These are phyloP conservation scores for Drosophila sproati DNA, from an alignment of 1,140 invertebrate genomes.

Conservation along the genomic window DNA sequence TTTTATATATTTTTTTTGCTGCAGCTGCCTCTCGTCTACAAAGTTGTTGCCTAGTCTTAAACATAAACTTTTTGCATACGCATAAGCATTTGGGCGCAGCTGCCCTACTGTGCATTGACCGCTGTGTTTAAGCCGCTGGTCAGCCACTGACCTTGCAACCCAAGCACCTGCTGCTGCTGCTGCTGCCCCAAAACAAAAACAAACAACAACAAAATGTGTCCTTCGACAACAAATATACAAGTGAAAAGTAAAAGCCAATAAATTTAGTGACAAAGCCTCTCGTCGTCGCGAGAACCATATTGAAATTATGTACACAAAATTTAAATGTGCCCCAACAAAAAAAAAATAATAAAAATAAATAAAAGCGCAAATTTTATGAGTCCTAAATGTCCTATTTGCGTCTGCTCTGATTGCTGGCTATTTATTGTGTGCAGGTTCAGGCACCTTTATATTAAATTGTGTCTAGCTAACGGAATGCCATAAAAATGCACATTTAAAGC, in stretches of 20 bases:
- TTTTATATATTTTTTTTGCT: slow-evolving; percentile 13
- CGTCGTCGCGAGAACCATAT: slow-evolving; percentile 9
- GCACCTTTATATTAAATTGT: slow-evolving; percentile 80
- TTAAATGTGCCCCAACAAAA: slow-evolving; percentile 54
- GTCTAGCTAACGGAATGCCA: slow-evolving; percentile 70
- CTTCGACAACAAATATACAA: neutral
- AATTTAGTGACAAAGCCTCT: slow-evolving; percentile 50
- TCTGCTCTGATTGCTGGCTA: slow-evolving; percentile 31
- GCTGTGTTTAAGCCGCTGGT: slow-evolving; percentile 4
- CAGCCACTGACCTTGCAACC: slow-evolving; percentile 35
- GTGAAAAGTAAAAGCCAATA: slow-evolving; percentile 37
- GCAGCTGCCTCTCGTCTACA: slow-evolving; percentile 56
- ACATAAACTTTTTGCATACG: slow-evolving; percentile 21
- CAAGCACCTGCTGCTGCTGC: slow-evolving; percentile 22
- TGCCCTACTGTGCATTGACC: slow-evolving; percentile 29
- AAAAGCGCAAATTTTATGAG: slow-evolving; percentile 54
- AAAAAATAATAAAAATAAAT: neutral
- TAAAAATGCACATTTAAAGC: slow-evolving; percentile 76
- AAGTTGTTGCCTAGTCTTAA: slow-evolving; percentile 51
- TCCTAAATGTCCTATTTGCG: slow-evolving; percentile 17
- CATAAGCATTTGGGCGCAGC: slow-evolving; percentile 33
- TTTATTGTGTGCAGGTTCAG: slow-evolving; percentile 76
- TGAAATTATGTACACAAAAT: slow-evolving; percentile 44
- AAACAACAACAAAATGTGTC: slow-evolving; percentile 18
- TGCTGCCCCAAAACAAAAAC: neutral